Percentiles rank a stretch among this genome's conserved stretches.
Evolutionary conservation across 1,140 invertebrate genomes (phyloP).

Genomic region (Berghia stephanieae): DNA sequence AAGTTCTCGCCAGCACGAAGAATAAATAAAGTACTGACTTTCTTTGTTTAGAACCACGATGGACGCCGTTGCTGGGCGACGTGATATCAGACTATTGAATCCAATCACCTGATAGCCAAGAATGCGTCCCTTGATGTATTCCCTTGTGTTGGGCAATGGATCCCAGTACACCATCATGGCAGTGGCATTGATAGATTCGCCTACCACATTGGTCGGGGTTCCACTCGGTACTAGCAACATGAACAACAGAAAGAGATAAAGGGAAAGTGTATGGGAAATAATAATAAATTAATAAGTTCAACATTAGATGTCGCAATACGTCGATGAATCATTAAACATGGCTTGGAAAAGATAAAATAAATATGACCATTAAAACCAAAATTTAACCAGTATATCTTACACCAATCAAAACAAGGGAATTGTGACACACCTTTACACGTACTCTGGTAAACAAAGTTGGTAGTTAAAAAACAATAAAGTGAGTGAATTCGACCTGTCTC

Average conservation of each 20-base stretch:
- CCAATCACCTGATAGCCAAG: conserved; percentile 84
- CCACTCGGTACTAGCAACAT: conserved; percentile 89
- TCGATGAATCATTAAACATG: no score
- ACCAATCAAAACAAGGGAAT: no score
- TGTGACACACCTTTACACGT: no score
- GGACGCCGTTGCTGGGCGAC: neutral
- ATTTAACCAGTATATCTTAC: no score
- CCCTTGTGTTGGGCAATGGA: conserved; percentile 84
- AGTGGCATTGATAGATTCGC: conserved; percentile 86
- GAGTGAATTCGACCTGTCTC: no score
- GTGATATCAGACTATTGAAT: neutral
- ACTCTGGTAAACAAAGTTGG: no score
- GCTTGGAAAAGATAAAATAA: neutral
- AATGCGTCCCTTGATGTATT: conserved; percentile 86
- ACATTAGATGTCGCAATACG: no score
- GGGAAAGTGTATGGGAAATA: no score
- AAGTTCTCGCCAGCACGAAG: no score
- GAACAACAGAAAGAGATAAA: no score
- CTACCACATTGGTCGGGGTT: conserved; percentile 82
- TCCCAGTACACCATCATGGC: conserved; percentile 90
- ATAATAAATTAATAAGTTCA: no score
- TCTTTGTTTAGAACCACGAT: neutral
- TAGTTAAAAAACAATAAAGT: no score
- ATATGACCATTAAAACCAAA: neutral
- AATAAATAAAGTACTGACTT: neutral